Conservation (phyloP, 2,888 invertebrate species). For the Brenthis daphne region DNA sequence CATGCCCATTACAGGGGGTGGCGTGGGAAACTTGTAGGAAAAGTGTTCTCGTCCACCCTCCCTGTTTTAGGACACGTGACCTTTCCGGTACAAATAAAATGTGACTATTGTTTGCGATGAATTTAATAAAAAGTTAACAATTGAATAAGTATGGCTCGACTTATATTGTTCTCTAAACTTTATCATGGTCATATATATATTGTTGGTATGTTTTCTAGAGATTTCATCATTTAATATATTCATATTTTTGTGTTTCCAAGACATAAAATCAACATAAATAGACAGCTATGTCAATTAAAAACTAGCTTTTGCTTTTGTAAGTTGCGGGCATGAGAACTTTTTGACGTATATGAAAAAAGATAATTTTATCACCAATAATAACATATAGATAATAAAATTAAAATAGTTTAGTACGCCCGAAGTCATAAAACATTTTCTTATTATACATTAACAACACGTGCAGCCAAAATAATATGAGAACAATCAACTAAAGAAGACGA, state of each 20-base stretch:
- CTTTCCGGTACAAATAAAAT: conserved; percentile 58
- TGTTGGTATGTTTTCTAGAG: too few species aligned
- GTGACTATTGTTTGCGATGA: conserved; percentile 37
- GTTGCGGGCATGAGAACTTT: too few species aligned
- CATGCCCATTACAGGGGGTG: conserved; percentile 62
- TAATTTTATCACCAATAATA: too few species aligned
- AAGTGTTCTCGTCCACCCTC: conserved; percentile 70
- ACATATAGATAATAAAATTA: too few species aligned
- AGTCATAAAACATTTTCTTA: neutral
- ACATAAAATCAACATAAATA: too few species aligned
- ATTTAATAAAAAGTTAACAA: conserved; percentile 32
- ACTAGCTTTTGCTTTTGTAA: too few species aligned
- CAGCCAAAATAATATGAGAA: conserved; percentile 15
- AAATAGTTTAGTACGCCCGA: too few species aligned
- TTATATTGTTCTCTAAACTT: neutral
- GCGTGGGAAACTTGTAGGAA: conserved; percentile 73
- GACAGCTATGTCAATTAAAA: too few species aligned
- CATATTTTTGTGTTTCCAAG: too few species aligned
- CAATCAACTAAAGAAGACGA: conserved; percentile 14
- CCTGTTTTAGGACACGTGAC: conserved; percentile 63
- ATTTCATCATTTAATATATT: too few species aligned
- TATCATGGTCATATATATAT: too few species aligned
- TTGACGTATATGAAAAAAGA: too few species aligned
- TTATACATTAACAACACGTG: conserved; percentile 15
- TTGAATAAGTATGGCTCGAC: conserved; percentile 4